Evolutionary conservation across 1,140 invertebrate species (phyloP), one percentile per base, ranked within the genome.

Genomic region (Pinna nobilis): DNA sequence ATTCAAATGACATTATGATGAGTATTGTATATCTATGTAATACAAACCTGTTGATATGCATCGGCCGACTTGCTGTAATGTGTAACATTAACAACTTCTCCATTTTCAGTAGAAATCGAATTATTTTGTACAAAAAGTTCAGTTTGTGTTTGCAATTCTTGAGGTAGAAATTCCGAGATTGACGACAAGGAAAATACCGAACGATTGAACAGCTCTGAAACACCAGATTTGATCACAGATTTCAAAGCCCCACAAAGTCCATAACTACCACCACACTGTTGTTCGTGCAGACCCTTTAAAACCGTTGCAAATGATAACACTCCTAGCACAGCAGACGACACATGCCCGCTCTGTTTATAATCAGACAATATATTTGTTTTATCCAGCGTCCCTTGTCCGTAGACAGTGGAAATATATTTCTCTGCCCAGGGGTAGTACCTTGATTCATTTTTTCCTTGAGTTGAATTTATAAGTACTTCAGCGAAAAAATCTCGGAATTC

Each of bases 401-500:
- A n/a, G n/a, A n/a, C n/a, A n/a, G n/a, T n/a, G n/a, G n/a, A 3
- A 50, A 61, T 57, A 37, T 55, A 77, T 23, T 70, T 50, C 1
- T 13, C 35, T 20, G 69, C 35, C 51, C 55, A 63, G 23, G 68
- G 13, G 4, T n/a, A 2, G 33, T 47, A 71, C 30, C 53, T 41
- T 18, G 41, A 30, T 9, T 53, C 28, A 13, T 44, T 44, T 18
- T n/a, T 15, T n/a, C 23, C n/a, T n/a, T 20, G 30, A 15, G 53
- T 30, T 0, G 33, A 15, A 15, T 51, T 33, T 41, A 35, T 39
- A 23, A 77, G 37, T 11, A 37, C 33, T 3, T 66, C 49, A 28
- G 64, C 18, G n/a, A 70, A 73, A 32, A 57, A 70, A 0, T 67
- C 35, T 41, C 39, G 11, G 47, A 79, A 66, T 33, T 69, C 67